Percentiles rank a stretch among this genome's conserved stretches.
Conservation (phyloP, 2,113 vertebrate species). For the Pterocles gutturalis region DNA sequence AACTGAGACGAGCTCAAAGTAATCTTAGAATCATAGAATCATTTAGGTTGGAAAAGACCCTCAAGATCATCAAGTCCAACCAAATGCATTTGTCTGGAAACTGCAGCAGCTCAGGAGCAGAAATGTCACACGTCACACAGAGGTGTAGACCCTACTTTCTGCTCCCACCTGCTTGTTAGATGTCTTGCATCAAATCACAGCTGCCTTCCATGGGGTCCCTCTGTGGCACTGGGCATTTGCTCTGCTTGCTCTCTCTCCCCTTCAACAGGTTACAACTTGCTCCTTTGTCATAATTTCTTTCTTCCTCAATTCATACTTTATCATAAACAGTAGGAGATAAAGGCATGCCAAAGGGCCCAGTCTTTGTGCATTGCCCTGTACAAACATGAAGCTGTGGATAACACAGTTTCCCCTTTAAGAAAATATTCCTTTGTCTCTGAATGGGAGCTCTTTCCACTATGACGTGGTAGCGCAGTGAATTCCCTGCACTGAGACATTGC, state of each 20-base stretch:
- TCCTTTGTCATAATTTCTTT: neutral
- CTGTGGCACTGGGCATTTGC: neutral
- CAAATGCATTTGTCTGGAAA: neutral
- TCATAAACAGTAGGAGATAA: neutral
- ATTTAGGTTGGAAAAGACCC: neutral
- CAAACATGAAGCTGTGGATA: neutral
- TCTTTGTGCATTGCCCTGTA: neutral
- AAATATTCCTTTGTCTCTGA: neutral
- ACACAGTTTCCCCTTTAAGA: neutral
- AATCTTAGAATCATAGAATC: neutral
- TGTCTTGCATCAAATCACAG: neutral
- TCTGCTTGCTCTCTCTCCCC: neutral
- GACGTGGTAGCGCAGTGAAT: neutral
- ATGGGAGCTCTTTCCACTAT: constrained; percentile 1
- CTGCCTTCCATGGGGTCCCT: rapidly evolving
- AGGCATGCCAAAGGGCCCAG: neutral
- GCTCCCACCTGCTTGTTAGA: neutral
- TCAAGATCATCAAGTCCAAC: neutral
- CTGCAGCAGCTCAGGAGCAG: neutral
- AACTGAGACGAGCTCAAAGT: neutral
- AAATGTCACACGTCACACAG: neutral
- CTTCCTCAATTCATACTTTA: neutral
- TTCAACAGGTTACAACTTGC: neutral
- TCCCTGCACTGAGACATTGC: neutral
- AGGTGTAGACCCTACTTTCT: neutral